Base-by-base conservation (phyloP, 1,140 invertebrate species). In the Listronotus bonariensis region DNA sequence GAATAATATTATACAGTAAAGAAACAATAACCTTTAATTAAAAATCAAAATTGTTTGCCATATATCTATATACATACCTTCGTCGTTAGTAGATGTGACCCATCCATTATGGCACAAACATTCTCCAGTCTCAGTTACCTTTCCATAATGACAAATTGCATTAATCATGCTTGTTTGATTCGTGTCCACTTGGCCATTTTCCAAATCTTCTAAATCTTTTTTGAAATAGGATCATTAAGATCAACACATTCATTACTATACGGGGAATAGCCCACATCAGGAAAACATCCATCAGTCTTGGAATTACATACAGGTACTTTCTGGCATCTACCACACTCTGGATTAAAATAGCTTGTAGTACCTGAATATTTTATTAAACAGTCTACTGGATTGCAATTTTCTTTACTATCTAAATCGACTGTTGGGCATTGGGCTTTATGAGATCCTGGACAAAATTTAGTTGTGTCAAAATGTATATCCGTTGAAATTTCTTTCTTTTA, bases 351-450 rank as follows among this genome's bases (percentile, higher is more conserved):
- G 38, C 61, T 67, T 15, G 31, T 64, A 15, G 26, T 31, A 10
- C 68, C 68, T 9, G 60, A 70, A 54, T 70, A 70, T 49, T 70
- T 70, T 31, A 65, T 61, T 34, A 70, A 54, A 48, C 68, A 70
- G 17, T 70, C 68, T 8, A 67, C 64, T n/a, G 60, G 68, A 55
- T 60, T 67, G 43, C 68, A 70, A 17, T 70, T 63, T 10, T 60
- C 11, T 31, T 20, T 46, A 43, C 40, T 43, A 61, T 70, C 60
- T 38, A 59, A 51, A 45, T 70, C 68, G 14, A 67, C n/a, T 8
- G 64, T 64, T 58, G 49, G 18, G 31, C 68, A 70, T 31, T 40
- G 7, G 4, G 42, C 14, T n/a, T 56, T 56, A 32, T 17, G n/a
- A n/a, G 9, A n/a, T 4, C 10, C n/a, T 6, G 46, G 26, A 20